Evolutionary conservation across 1,140 invertebrate species (phyloP), one percentile per base, ranked within the genome.

Genomic region (Dufourea novaeangliae): DNA sequence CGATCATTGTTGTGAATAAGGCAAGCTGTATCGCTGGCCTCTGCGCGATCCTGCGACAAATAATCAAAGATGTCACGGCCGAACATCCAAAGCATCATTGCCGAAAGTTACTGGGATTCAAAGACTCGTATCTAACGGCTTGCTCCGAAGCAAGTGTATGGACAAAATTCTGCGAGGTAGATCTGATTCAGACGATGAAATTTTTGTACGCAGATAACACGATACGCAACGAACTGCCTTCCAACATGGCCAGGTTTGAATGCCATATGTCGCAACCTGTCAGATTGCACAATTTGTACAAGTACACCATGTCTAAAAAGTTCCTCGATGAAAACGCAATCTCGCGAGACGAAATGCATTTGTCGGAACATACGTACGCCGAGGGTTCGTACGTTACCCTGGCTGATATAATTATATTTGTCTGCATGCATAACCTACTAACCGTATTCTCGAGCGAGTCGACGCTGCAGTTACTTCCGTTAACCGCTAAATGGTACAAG

Each of bases 101-200:
- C 22, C 92, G 93, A 27, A 91, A 93, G 22, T 90, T 96, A 37
- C 89, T 97, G 22, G 97, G 97, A 3, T 98, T 97, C 85, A 94
- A 96, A 74, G 94, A 94, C 61, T 94, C 95, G 57, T 97, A 97
- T 88, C 92, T 98, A 2, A 93, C 96, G 78, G 96, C 97, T 12
- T 97, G 96, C 82, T 95, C 96, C 20, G 97, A 98, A 93, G 94
- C 95, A 1, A 98, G 97, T 10, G 93, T 96, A 34, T 98, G 97
- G 97, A 98, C 97, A 0, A 96, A 96, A 86, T 98, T 98, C 88
- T 98, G 97, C 93, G 98, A 99, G 93, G 93, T 97, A 25, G 96
- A 98, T 88, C 92, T 97, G 20, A 93, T 95, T 41, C 88, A 91
- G 27, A 94, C 94, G 12, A 88, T 95, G 0, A 93, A 93, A 89